These are phyloP conservation scores for Drosophila mojavensis DNA, from an alignment of 1,140 invertebrate genomes.

Conservation along the genomic window DNA sequence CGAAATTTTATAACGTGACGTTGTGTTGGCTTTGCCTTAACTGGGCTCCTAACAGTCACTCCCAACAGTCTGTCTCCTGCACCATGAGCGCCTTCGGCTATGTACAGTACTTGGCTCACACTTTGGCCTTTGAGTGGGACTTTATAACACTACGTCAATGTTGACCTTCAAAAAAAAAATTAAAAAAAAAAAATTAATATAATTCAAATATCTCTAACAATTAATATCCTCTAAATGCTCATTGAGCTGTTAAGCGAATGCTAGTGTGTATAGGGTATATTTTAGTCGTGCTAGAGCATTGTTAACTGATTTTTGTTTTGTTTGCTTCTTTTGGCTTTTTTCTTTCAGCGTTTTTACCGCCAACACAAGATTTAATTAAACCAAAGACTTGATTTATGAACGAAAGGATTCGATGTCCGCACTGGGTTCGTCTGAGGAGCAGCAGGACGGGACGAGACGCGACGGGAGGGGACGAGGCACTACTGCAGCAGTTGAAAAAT, in stretches of 20 bases:
- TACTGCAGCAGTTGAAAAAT: constrained; percentile 68
- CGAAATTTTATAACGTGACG: constrained; percentile 59
- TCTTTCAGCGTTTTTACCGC: constrained; percentile 81
- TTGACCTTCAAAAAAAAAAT: too few relatives aligned
- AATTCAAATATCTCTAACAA: too few relatives aligned
- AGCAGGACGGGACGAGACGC: neutral
- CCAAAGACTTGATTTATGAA: constrained; percentile 84
- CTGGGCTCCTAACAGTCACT: constrained; percentile 1
- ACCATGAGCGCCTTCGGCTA: constrained; percentile 25
- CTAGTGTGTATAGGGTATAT: constrained; percentile 10
- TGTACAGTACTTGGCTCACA: constrained; percentile 40
- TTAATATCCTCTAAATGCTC: too few relatives aligned
- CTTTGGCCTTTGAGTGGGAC: constrained; percentile 21
- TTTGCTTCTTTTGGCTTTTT: constrained; percentile 38
- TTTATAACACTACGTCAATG: neutral
- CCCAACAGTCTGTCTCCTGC: neutral
- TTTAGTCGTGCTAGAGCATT: neutral
- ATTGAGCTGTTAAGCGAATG: too few relatives aligned
- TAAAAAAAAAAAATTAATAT: neutral
- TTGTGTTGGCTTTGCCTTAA: constrained; percentile 38
- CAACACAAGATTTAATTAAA: constrained; percentile 84
- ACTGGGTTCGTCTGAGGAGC: constrained; percentile 30
- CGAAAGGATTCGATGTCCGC: constrained; percentile 82
- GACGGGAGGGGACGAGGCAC: constrained; percentile 1
- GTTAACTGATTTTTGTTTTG: constrained; percentile 9